Evolutionary conservation across 2,113 vertebrate species (phyloP).

Genomic region (Felis chaus): DNA sequence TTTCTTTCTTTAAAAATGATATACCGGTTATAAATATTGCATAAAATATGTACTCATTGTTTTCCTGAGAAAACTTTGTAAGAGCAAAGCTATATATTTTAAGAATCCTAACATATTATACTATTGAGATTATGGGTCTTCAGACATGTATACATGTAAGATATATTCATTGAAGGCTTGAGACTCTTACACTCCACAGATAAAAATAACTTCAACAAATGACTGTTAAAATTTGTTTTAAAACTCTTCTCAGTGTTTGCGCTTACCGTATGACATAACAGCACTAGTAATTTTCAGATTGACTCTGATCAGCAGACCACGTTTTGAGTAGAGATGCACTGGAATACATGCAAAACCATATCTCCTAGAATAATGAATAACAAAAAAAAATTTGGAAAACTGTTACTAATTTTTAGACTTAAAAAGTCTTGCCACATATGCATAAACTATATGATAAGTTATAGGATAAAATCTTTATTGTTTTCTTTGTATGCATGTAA

Average conservation of each 20-base stretch:
- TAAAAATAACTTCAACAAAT: background rate
- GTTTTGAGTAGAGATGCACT: background rate
- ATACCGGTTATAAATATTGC: background rate
- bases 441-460: background rate
- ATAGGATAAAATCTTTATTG: background rate
- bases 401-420: background rate
- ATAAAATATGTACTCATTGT: background rate
- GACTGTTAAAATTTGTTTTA: background rate
- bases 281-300: background rate
- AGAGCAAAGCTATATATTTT: background rate
- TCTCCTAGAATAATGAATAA: background rate
- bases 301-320: rapidly evolving
- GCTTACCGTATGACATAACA: background rate
- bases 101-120: background rate
- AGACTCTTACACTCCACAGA: background rate
- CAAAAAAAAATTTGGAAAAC: background rate
- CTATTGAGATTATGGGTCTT: background rate
- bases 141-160: background rate
- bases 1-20: background rate
- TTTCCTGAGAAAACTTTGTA: background rate
- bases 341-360: background rate
- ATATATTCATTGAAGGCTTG: background rate
- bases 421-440: background rate
- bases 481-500: background rate
- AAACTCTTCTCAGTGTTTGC: background rate